Conservation (phyloP, 2,797 vertebrate genomes). For the Hylomyscus alleni region DNA sequence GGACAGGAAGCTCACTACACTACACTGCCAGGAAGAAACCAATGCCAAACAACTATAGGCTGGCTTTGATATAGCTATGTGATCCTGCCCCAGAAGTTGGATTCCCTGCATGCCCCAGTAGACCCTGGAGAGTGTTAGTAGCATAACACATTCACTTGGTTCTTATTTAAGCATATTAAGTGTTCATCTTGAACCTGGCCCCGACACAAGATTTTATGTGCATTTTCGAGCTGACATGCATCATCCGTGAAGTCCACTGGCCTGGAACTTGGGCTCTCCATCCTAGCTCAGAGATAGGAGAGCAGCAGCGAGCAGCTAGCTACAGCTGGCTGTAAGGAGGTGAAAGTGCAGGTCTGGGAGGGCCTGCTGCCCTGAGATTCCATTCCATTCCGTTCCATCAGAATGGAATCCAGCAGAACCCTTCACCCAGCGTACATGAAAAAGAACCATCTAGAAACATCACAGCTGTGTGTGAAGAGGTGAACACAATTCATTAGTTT, state of each 20-base stretch:
- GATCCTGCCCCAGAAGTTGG: background rate
- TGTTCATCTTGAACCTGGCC: background rate
- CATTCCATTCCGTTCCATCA: background rate
- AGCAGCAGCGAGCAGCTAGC: background rate
- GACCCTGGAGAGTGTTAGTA: background rate
- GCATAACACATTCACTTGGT: background rate
- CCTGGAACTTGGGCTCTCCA: background rate
- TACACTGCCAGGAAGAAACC: background rate
- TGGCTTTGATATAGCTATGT: background rate
- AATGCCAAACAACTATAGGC: background rate
- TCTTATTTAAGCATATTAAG: background rate
- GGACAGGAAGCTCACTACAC: background rate
- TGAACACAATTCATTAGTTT: background rate
- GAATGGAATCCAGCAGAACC: background rate
- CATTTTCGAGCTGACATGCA: background rate
- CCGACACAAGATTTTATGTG: background rate
- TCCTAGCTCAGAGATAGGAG: background rate
- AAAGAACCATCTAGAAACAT: constrained; percentile 15
- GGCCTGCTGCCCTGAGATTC: background rate
- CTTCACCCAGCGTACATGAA: background rate
- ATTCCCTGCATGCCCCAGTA: background rate
- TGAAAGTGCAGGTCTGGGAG: background rate
- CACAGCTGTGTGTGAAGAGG: background rate
- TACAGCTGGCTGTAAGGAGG: background rate
- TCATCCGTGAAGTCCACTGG: background rate